phyloP scores from a whole-genome alignment of 2,113 vertebrate species.

The Gallinago paraguaiae region DNA sequence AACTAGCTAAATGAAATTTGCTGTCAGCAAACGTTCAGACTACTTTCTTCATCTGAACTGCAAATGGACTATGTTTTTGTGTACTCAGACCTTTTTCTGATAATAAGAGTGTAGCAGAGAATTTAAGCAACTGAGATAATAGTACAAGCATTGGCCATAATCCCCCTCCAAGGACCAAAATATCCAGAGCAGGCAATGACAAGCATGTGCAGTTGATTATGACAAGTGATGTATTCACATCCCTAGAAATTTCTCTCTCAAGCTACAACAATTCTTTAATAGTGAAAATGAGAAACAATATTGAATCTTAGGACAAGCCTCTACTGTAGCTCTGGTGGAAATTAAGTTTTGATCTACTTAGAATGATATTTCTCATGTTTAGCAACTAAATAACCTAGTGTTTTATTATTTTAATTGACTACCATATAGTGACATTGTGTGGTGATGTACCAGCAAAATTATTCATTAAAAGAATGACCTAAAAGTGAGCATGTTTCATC shows the following conservation, averaged over 20 bases:
- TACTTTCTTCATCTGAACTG: background rate
- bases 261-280: background rate
- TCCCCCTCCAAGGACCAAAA: background rate
- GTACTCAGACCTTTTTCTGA: background rate
- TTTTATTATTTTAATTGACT: background rate
- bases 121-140: background rate
- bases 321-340: background rate
- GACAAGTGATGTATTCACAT: background rate
- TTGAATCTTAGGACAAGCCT: background rate
- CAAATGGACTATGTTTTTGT: background rate
- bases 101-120: background rate
- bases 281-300: background rate
- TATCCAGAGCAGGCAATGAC: background rate
- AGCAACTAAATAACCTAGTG: background rate
- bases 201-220: background rate
- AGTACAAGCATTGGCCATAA: background rate
- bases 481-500: background rate
- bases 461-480: background rate
- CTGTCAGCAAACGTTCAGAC: background rate
- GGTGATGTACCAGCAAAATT: background rate
- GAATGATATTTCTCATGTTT: background rate
- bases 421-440: background rate
- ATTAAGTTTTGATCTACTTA: background rate
- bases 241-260: background rate
- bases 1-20: constrained; percentile 37